Base-by-base conservation (phyloP, 2,113 vertebrate species). In the Vimba vimba region DNA sequence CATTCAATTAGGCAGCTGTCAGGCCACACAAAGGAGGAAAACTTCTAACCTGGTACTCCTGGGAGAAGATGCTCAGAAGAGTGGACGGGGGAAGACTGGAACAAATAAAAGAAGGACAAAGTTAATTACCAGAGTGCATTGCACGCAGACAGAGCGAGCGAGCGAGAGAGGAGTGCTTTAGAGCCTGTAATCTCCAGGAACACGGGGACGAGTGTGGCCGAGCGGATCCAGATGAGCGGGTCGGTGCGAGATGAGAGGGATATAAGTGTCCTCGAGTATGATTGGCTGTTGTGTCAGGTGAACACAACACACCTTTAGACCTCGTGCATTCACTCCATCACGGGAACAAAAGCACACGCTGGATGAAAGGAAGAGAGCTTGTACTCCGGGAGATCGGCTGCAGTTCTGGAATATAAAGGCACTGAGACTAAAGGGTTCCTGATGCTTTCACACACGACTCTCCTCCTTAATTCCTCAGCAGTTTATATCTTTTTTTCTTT, bases 1-100 rank as follows among this genome's bases (percentile, higher is more conserved):
- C 98, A 99, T 99, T 99, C 98, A 99, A 99, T 99, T 99, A 99
- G 97, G 97, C 98, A 99, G 97, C 98, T 99, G 98, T 99, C 98
- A 99, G 95, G 96, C 96, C 97, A 97, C 97, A 99, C 98, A 99
- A 99, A 99, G 96, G 96, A 94, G 97, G 97, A 97, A 99, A 99
- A 99, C 97, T 99, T 99, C 98, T 98, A 98, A 99, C 98, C 98
- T 99, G 98, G 96, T 99, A 99, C 98, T 99, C 98, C 97, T 97
- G 98, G 97, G 98, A 99, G 97, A 99, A 99, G 98, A 99, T 98
- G 97, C 98, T 99, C 98, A 98, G 97, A 97, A 99, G 97, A 98
- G 98, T 99, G 97, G 98, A 98, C 97, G 98, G 96, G 96, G 97
- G 98, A 97, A 99, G 98, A 98, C 98, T 99, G 98, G 96, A 99